phyloP scores from a whole-genome alignment of 2,797 vertebrate genomes.

The Catamblyrhynchus diadema region DNA sequence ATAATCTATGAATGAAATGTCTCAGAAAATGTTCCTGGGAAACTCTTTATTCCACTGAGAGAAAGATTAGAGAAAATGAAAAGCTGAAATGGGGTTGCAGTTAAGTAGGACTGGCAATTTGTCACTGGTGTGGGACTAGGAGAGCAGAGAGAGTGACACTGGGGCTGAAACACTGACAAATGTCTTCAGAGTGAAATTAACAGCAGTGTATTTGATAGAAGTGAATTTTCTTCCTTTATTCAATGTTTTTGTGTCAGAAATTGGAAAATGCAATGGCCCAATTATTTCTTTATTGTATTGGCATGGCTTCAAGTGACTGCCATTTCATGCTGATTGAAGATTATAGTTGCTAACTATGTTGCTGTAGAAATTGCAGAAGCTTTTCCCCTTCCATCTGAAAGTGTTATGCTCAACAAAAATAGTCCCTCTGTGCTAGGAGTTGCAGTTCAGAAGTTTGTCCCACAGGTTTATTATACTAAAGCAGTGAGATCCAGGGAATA shows the following conservation, averaged over 20 bases:
- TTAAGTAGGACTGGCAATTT: not conserved
- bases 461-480: not conserved
- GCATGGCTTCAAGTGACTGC: not conserved
- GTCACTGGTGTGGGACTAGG: not conserved
- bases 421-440: not conserved
- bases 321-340: not conserved
- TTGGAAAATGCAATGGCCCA: not conserved
- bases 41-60: not conserved
- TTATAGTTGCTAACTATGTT: not conserved
- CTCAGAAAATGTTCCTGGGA: not conserved
- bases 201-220: not conserved
- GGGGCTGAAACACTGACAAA: not conserved
- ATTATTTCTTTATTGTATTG: constrained; percentile 16
- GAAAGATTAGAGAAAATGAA: constrained; percentile 10
- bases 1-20: not conserved
- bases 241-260: not conserved
- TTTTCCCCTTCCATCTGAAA: not conserved
- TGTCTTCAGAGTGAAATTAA: constrained; percentile 10
- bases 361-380: not conserved
- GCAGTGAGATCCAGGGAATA: not conserved
- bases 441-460: not conserved
- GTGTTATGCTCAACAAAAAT: not conserved
- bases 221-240: not conserved
- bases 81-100: not conserved
- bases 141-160: not conserved